Evolutionary conservation across 2,797 vertebrate species (phyloP).

Genomic region (Gobio occitaniae): DNA sequence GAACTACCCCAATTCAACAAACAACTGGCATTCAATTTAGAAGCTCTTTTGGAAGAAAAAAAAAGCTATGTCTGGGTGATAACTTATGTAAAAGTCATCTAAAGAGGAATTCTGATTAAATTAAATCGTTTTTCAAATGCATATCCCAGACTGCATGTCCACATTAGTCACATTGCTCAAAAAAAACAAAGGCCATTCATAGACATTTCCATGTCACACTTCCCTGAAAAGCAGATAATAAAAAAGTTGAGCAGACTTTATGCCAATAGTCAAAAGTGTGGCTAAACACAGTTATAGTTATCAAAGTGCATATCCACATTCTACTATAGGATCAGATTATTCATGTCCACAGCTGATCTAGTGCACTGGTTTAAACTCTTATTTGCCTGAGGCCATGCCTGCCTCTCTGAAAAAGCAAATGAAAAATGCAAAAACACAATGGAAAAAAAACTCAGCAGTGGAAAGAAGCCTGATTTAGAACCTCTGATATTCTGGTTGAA

Average conservation of each 20-base stretch:
- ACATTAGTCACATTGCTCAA: background rate
- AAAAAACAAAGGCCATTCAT: background rate
- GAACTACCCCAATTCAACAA: background rate
- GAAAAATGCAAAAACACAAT: conserved; percentile 36
- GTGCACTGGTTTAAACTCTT: background rate
- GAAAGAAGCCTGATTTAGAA: conserved; percentile 7
- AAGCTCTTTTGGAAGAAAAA: background rate
- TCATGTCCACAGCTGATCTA: background rate
- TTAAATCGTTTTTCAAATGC: background rate
- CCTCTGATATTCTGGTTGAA: background rate
- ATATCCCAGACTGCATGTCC: background rate
- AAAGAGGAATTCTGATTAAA: background rate
- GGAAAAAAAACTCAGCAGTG: background rate
- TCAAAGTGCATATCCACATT: background rate
- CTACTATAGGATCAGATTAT: background rate
- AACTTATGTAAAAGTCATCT: background rate
- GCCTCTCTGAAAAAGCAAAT: conserved; percentile 25
- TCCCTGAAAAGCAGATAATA: background rate
- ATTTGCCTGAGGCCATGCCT: conserved; percentile 16
- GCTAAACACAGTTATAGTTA: background rate
- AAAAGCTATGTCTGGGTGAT: background rate
- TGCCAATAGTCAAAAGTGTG: background rate
- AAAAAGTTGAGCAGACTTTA: background rate
- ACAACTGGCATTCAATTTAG: background rate
- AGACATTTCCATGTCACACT: background rate